Evolutionary conservation across 2,888 invertebrate genomes (phyloP).

Genomic region (Tolmerus cingulatus): DNA sequence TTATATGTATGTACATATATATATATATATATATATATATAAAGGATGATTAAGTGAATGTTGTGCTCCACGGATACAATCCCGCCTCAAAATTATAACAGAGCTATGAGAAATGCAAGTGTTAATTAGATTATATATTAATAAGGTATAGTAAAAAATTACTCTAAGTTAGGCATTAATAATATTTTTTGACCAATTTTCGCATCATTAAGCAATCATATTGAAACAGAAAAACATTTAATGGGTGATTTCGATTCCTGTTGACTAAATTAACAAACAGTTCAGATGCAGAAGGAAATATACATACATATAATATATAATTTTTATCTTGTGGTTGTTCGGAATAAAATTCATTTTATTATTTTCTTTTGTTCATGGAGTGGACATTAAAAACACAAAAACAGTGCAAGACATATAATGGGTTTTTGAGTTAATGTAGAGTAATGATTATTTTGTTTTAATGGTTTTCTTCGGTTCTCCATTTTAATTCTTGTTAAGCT

Average conservation of each 20-base stretch:
- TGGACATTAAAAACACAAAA: too few species aligned
- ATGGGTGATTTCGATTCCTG: not conserved
- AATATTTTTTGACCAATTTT: not conserved
- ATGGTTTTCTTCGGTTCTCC: too few species aligned
- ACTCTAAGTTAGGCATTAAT: not conserved
- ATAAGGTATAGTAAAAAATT: not conserved
- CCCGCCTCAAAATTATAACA: not conserved
- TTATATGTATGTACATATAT: not conserved
- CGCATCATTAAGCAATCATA: not conserved
- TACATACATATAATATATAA: too few species aligned
- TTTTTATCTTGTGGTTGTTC: too few species aligned
- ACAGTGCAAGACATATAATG: too few species aligned
- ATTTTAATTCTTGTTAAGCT: too few species aligned
- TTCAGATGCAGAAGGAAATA: not conserved
- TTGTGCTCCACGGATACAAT: not conserved
- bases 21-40: not conserved
- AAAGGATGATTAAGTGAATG: conserved; percentile 17
- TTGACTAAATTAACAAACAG: not conserved
- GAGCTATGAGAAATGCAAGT: not conserved
- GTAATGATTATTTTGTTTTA: too few species aligned
- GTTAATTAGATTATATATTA: not conserved
- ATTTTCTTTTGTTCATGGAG: too few species aligned
- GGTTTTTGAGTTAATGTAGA: too few species aligned
- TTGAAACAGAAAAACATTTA: not conserved
- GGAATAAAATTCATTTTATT: too few species aligned